These are phyloP conservation scores for Ferdinandea cuprea DNA, from an alignment of 2,888 invertebrate genomes.

Conservation along the genomic window DNA sequence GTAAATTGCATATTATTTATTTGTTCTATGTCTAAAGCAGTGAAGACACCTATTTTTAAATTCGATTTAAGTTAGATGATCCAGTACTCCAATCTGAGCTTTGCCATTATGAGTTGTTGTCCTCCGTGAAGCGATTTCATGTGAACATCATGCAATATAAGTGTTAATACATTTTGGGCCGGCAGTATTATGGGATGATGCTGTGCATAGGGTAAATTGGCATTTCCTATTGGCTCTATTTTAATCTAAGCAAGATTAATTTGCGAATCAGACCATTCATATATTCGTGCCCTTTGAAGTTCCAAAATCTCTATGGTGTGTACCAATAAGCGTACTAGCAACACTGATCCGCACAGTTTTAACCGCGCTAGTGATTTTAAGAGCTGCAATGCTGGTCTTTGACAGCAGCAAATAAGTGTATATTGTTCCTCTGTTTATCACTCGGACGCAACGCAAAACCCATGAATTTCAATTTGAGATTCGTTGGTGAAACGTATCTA, in stretches of 20 bases:
- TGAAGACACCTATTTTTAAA: no score
- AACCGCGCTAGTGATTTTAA: conserved; percentile 10
- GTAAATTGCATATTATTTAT: no score
- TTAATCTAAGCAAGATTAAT: conserved; percentile 18
- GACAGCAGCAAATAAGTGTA: background rate
- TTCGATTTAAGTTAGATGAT: no score
- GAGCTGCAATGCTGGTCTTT: conserved; percentile 19
- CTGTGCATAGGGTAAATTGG: no score
- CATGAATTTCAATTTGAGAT: background rate
- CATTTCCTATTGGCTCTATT: background rate
- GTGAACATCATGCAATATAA: no score
- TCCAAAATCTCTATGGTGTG: conserved; percentile 7
- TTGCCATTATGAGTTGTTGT: no score
- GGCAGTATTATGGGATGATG: no score
- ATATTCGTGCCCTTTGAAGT: background rate
- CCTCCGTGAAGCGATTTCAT: no score
- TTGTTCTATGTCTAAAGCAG: no score
- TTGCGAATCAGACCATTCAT: conserved; percentile 11
- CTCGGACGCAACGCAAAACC: conserved; percentile 1
- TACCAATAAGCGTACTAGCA: conserved; percentile 1
- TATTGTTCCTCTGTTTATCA: background rate
- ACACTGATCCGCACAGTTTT: conserved; percentile 15
- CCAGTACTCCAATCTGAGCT: no score
- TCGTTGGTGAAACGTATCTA: background rate
- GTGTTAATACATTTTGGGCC: no score